Evolutionary conservation across 2,113 vertebrate species (phyloP), one percentile per base, ranked within the genome.

Genomic region (Hippolais icterina): DNA sequence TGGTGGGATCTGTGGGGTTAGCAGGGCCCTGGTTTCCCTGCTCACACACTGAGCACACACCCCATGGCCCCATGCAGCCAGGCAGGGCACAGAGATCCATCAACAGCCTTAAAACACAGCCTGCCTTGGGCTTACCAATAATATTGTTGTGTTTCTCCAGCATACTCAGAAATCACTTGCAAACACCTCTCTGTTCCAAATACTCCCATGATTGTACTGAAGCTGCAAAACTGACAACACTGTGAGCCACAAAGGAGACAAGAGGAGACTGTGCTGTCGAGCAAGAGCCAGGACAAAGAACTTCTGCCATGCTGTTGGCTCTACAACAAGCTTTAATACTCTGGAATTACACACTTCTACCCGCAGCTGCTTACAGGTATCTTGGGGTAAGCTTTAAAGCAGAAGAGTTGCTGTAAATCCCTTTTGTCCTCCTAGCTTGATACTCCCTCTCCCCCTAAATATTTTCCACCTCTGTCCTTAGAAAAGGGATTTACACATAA

Each of bases 281-380:
- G 35, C 59, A 86, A 29, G 56, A 89, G 23, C 16, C 20, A 46
- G n/a, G 52, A 97, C 52, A 93, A 89, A 35, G 14, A 66, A 83
- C 29, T 46, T 75, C 39, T 77, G 42, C 35, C 39, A 42, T 33
- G 66, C 29, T 77, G 41, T n/a, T 93, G 64, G 52, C 71, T 94
- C 56, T 83, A 78, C 47, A 78, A 92, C 60, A 71, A 31, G 66
- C 61, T 97, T 97, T 96, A 96, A 94, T 97, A 50, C 21, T 87
- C 53, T 84, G 77, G 41, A 89, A 87, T 95, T 89, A 92, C 68
- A 95, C 31, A 31, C 27, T 68, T 44, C 42, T 49, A 83, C 44
- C 52, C 64, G 68, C 53, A 68, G 79, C 66, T 94, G 71, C 82
- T 93, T 74, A 86, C 68, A 87, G 44, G 37, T 52, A 74, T 44